Evolutionary conservation across 2,797 vertebrate species (phyloP), one percentile per base, ranked within the genome.

Genomic region (Phalloptychus januarius): DNA sequence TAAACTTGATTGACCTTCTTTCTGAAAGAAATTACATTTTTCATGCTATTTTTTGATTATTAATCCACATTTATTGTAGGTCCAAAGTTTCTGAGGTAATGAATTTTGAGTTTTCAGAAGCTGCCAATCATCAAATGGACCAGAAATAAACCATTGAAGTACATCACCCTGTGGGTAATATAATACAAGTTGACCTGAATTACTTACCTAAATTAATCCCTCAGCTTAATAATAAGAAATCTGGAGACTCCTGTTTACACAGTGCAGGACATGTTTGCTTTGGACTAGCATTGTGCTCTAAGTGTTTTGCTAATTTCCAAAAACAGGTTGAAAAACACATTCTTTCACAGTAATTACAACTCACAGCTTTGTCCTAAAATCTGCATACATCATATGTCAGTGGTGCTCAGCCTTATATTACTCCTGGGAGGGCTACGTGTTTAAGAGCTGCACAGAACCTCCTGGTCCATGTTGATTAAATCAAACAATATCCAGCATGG

Each of bases 331-430:
- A 83, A 91, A 84, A 83, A 48, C 50, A 74, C 70, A 44, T 78
- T 54, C 77, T 72, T 65, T 89, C 82, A 86, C 79, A 80, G 83
- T 83, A 82, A 79, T 87, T 91, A 91, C 90, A 83, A 36, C 86
- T 89, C 77, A 86, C 72, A 78, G 79, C 85, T 82, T 85, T 74
- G 86, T 87, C 86, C 83, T 86, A 71, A 88, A 89, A 93, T 92
- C 86, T 91, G 84, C 94, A 94, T 94, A 93, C 93, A 93, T 93
- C 86, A 84, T 44, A 44, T 80, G 83, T 90, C 90, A 82, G 71
- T 85, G 87, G 90, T 91, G 87, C 85, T 90, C 86, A 88, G 88
- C 79, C 84, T 87, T 89, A 83, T 91, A 91, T 94, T 89, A 87
- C 92, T 87, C 92, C 81, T 87, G 90, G 92, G 90, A 91, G 89